phyloP scores from a whole-genome alignment of 2,888 invertebrate species.

The Caradrina clavipalpis region DNA sequence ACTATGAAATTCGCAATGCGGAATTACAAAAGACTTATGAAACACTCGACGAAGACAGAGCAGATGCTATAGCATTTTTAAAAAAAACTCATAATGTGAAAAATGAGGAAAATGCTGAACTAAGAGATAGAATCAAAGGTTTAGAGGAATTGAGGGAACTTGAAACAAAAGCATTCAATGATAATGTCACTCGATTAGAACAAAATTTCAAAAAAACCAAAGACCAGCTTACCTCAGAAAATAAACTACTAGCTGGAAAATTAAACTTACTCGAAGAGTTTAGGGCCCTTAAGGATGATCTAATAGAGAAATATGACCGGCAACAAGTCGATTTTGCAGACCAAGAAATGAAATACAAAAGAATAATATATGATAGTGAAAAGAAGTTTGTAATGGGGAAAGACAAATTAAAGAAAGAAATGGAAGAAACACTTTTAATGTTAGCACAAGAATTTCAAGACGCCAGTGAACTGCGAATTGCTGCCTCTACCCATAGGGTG shows the following conservation, averaged over 20 bases:
- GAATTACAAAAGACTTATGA: slow-evolving; percentile 91
- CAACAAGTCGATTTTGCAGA: slow-evolving; percentile 94
- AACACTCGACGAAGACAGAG: slow-evolving; percentile 94
- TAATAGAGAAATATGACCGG: slow-evolving; percentile 95
- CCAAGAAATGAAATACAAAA: slow-evolving; percentile 94
- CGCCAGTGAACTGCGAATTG: slow-evolving; percentile 96
- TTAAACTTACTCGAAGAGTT: slow-evolving; percentile 97
- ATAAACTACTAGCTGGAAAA: slow-evolving; percentile 96
- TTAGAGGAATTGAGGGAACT: slow-evolving; percentile 93
- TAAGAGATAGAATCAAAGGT: slow-evolving; percentile 93
- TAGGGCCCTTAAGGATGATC: slow-evolving; percentile 95
- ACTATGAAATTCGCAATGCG: slow-evolving; percentile 94
- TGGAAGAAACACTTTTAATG: slow-evolving; percentile 95
- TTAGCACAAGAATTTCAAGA: slow-evolving; percentile 96
- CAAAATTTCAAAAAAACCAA: slow-evolving; percentile 94
- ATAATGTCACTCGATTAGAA: slow-evolving; percentile 93
- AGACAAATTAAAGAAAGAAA: slow-evolving; percentile 96
- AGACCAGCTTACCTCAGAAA: slow-evolving; percentile 96
- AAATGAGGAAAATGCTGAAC: slow-evolving; percentile 91
- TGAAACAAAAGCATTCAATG: slow-evolving; percentile 92
- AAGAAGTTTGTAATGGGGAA: slow-evolving; percentile 94
- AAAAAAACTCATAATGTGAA: slow-evolving; percentile 94
- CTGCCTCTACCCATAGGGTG: slow-evolving; percentile 96
- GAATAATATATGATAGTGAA: slow-evolving; percentile 94
- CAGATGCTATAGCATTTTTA: slow-evolving; percentile 95